Evolutionary conservation across 2,888 invertebrate genomes (phyloP).

Genomic region (Cryptocephalus primarius): DNA sequence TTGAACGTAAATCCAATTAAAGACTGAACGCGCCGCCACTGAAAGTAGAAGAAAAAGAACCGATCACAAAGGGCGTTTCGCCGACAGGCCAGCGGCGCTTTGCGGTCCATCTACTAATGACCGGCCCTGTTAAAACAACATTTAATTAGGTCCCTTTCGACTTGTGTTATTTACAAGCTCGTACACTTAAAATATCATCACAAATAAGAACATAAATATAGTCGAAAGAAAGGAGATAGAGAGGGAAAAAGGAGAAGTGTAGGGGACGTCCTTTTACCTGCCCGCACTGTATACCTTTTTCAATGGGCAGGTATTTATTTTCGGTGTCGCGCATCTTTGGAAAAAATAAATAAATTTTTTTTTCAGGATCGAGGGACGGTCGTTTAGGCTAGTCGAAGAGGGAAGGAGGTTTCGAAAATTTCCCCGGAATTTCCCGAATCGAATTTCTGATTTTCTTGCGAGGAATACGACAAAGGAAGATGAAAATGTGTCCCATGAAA

Average conservation of each 20-base stretch:
- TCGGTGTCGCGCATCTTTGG: constrained; percentile 7
- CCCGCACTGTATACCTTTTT: constrained; percentile 10
- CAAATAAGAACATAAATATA: constrained; percentile 18
- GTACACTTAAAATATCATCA: constrained; percentile 24
- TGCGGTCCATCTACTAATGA: constrained; percentile 35
- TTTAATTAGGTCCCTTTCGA: constrained; percentile 34
- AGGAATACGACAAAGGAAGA: no score
- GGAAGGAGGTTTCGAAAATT: no score
- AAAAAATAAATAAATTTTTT: no score
- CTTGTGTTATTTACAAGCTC: constrained; percentile 26
- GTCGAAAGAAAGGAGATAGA: constrained; percentile 6
- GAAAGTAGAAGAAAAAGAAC: no score
- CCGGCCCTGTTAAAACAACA: constrained; percentile 35
- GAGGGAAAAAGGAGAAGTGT: no score
- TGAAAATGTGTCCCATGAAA: no score
- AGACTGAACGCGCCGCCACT: no score
- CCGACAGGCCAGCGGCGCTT: constrained; percentile 22
- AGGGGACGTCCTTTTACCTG: constrained; percentile 2
- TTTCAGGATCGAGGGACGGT: no score
- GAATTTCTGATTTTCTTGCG: no score
- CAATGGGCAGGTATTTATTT: constrained; percentile 11
- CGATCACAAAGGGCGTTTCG: background rate
- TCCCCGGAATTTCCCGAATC: no score
- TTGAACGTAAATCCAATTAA: no score
- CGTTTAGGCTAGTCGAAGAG: no score